Evolutionary conservation across 2,888 invertebrate genomes (phyloP), one percentile per base, ranked within the genome.

Genomic region (Blastobasis lacticolella): DNA sequence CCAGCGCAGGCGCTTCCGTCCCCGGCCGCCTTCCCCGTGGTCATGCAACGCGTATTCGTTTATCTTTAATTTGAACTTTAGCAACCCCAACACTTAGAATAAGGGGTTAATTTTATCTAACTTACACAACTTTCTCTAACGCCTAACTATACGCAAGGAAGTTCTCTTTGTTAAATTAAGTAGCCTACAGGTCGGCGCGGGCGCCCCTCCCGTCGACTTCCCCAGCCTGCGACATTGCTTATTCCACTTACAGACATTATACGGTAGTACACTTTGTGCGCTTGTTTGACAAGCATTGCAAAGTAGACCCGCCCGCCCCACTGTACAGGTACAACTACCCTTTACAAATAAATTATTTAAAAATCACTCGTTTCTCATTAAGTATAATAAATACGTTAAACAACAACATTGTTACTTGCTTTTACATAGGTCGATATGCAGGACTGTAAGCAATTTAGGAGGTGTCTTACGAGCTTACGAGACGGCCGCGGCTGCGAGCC

Each of bases 331-430:
- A 66, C 65, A 68, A 75, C 74, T 75, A 75, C 81, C 69, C 67
- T 75, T 71, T 74, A 78, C 71, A 78, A 86, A 86, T 82, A 86
- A 86, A 82, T 86, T 84, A 87, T 69, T 67, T 57, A 77, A 76
- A 80, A 79, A 81, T 75, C 81, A 79, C 79, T 78, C 70, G 67
- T 71, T 61, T 61, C 23, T 61, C 56, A 57, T 72, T 72, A 75
- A 75, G 73, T 78, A 81, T 78, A 82, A 85, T 86, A 87, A 87
- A 87, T 87, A 87, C 73, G 69, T 75, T 84, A 83, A 66, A 69
- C 63, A 67, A 75, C 65, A 74, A 83, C 76, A 77, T 60, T 66
- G 59, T 60, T 62, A 60, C 37, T 54, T 63, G 72, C 73, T 75
- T 72, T 75, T 73, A 75, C 72, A 76, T 64, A 64, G 72, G 69